phyloP scores from a whole-genome alignment of 2,113 vertebrate genomes.

The Amblyopsis rosae region DNA sequence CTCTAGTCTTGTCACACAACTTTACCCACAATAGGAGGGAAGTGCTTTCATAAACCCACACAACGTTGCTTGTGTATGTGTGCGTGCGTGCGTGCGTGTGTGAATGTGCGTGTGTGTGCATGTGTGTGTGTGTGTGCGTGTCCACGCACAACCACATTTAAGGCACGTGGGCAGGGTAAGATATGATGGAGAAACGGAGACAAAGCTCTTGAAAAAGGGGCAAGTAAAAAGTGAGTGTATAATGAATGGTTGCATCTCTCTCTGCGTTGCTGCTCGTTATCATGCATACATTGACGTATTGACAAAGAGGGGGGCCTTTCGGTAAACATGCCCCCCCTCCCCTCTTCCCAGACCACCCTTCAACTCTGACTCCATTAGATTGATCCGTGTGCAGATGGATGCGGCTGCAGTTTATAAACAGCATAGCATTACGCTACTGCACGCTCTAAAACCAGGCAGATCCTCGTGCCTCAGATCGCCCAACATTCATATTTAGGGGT shows the following conservation, averaged over 20 bases:
- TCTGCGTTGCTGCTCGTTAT: too few relatives aligned
- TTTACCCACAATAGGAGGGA: too few relatives aligned
- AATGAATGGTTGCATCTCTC: too few relatives aligned
- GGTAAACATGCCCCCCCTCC: conserved; percentile 1
- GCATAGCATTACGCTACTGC: conserved; percentile 14
- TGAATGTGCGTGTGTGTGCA: background rate
- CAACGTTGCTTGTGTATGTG: background rate
- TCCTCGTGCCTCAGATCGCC: conserved; percentile 43
- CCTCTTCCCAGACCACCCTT: conserved; percentile 6
- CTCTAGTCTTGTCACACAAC: too few relatives aligned
- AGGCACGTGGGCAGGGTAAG: too few relatives aligned
- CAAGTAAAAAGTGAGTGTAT: too few relatives aligned
- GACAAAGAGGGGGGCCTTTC: too few relatives aligned
- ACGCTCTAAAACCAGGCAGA: conserved; percentile 1
- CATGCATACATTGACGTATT: too few relatives aligned
- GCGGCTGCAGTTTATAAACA: conserved; percentile 34
- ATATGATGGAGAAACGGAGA: too few relatives aligned
- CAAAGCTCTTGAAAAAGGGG: too few relatives aligned
- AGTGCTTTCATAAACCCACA: too few relatives aligned
- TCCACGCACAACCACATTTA: background rate
- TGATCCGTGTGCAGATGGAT: conserved; percentile 40
- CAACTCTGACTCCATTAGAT: conserved; percentile 64
- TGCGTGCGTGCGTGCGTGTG: too few relatives aligned
- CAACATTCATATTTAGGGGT: conserved; percentile 59
- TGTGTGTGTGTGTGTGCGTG: conserved; percentile 5